These are phyloP conservation scores for Penaeus chinensis DNA, from an alignment of 1,140 invertebrate genomes.

Conservation along the genomic window DNA sequence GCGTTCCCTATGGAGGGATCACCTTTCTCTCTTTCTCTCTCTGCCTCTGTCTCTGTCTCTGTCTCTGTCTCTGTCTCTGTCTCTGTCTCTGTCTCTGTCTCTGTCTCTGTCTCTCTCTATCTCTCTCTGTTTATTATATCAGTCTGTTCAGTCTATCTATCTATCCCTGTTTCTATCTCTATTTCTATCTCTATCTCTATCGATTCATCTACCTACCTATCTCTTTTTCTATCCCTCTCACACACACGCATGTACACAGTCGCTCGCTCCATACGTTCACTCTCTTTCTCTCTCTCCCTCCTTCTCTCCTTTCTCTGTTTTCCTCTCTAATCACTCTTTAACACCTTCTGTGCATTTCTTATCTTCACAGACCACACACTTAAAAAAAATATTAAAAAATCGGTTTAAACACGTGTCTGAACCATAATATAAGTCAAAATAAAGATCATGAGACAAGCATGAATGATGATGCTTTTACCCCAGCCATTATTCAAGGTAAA, in stretches of 20 bases:
- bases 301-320: background rate
- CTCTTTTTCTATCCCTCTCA: background rate
- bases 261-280: background rate
- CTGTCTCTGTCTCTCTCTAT: slow-evolving; percentile 1
- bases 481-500: too few relatives aligned
- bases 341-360: background rate
- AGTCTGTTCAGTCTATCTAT: background rate
- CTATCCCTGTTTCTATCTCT: background rate
- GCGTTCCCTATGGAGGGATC: background rate
- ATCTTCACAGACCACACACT: background rate
- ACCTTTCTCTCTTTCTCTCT: background rate
- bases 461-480: too few relatives aligned
- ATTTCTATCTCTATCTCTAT: background rate
- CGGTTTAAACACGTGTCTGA: too few relatives aligned
- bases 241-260: background rate
- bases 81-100: slow-evolving; percentile 7
- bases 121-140: background rate
- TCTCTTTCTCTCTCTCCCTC: slow-evolving; percentile 14
- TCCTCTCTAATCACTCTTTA: background rate
- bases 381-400: background rate
- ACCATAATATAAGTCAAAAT: too few relatives aligned
- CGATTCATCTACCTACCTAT: background rate
- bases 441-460: too few relatives aligned
- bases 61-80: background rate
- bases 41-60: background rate